Base-by-base conservation (phyloP, 30 jellyfish, hydroid and myxozoan species). In the Aurelia coerulea region DNA sequence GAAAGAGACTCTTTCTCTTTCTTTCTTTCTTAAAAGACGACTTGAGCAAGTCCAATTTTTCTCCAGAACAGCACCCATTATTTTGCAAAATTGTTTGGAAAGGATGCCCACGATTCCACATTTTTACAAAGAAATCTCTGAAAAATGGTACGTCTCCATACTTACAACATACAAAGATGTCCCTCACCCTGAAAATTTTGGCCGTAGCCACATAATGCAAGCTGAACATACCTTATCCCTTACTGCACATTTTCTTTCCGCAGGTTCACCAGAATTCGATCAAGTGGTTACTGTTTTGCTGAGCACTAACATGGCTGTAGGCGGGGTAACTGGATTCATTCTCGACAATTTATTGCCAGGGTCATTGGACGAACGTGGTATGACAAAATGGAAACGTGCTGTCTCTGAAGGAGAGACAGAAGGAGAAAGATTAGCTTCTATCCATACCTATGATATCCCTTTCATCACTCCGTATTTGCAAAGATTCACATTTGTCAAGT, bases 311-410 rank as follows among this genome's bases (percentile, higher is more conserved):
- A 94, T 94, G 99, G 94, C 95, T 10, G 97, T 94, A 10, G 97
- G 97, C 17, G 99, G 99, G 35, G 14, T 84, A 19, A 78, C 91
- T 56, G 99, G 97, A 18, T 88, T 88, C 65, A 19, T 88, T 50
- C 87, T 94, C 12, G 99, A 94, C 70, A 94, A 94, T 81, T 42
- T 89, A 49, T 69, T 94, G 42, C 99, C 99, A 10, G 99, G 99
- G 2, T 82, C 99, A 12, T 33, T 33, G 3, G 89, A 88, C 53
- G 99, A 94, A 56, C 59, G 99, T 62, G 99, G 99, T 23, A 29
- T 94, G 18, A 56, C 37, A 29, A 80, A 84, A 73, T 94, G 99
- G 99, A 64, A 78, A 34, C 49, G 67, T 39, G 37, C 59, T 35
- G 29, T 76, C 17, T 39, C 71, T 2, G 85, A 0, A 31, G 62